Evolutionary conservation across 2,113 vertebrate species (phyloP).

Genomic region (Chaetodon auriga): DNA sequence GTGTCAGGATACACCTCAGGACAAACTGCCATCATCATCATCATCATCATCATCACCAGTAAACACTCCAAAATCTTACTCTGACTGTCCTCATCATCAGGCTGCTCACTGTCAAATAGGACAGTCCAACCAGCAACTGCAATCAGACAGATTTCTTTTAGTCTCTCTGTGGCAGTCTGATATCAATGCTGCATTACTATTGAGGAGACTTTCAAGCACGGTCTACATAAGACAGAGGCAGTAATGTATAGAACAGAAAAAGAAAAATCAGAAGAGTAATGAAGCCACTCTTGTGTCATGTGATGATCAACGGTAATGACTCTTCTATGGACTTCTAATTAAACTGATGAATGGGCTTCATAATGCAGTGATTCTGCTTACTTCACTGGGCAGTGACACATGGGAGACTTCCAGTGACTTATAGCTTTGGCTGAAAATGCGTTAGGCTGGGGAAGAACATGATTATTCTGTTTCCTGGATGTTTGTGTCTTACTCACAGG

Average conservation of each 20-base stretch:
- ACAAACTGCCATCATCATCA: neutral
- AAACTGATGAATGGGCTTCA: constrained; percentile 36
- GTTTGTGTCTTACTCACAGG: neutral
- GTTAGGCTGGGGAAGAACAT: neutral
- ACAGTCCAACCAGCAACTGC: neutral
- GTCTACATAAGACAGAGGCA: neutral
- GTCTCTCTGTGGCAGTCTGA: neutral
- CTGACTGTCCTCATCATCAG: neutral
- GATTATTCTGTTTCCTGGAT: neutral
- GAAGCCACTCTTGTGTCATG: neutral
- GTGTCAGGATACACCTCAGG: neutral
- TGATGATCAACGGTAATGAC: constrained; percentile 36
- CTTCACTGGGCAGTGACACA: neutral
- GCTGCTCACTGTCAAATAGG: neutral
- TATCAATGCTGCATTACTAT: neutral
- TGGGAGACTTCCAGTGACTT: constrained; percentile 1
- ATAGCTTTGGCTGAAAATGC: neutral
- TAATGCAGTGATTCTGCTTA: constrained; percentile 26
- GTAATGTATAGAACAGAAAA: constrained; percentile 1
- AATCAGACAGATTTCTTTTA: neutral
- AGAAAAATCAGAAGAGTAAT: neutral
- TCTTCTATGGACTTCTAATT: constrained; percentile 39
- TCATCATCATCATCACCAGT: neutral
- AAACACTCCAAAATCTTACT: neutral
- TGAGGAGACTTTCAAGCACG: neutral